A percentile compares a stretch with the other conserved stretches of the same genome.
These are phyloP conservation scores for Chesias legatella DNA, from an alignment of 2,888 invertebrate genomes.

Conservation along the genomic window DNA sequence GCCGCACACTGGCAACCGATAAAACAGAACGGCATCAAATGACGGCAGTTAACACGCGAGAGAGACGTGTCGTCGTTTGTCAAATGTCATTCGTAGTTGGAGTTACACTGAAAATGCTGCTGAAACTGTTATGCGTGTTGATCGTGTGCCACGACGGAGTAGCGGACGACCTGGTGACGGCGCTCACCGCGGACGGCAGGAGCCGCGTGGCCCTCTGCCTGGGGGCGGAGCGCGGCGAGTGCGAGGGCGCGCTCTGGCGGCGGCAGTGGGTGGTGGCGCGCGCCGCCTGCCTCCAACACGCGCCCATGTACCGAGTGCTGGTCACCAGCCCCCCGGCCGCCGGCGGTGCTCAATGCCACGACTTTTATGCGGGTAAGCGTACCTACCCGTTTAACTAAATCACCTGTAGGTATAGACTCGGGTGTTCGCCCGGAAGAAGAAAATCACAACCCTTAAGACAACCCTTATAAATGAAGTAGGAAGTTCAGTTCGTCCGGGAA, in stretches of 20 bases:
- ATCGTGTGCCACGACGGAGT: constrained; percentile 4
- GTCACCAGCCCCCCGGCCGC: constrained; percentile 9
- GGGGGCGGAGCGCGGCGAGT: constrained; percentile 22
- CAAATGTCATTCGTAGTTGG: background rate
- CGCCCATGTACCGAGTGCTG: constrained; percentile 7
- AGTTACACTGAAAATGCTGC: constrained; percentile 1
- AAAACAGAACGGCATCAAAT: no score
- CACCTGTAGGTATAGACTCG: background rate
- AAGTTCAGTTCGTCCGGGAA: no score
- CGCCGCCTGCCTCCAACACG: constrained; percentile 26
- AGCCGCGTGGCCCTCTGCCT: constrained; percentile 28
- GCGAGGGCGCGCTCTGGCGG: constrained; percentile 33
- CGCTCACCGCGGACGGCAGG: constrained; percentile 25
- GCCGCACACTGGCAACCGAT: no score
- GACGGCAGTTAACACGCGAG: no score
- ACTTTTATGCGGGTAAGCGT: constrained; percentile 13
- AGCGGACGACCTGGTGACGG: constrained; percentile 21
- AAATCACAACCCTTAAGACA: no score
- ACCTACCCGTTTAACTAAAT: background rate
- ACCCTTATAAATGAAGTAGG: no score
- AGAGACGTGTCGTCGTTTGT: background rate
- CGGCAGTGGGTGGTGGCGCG: constrained; percentile 36
- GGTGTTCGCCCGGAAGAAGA: no score
- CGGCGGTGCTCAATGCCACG: constrained; percentile 19
- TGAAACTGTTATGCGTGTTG: constrained; percentile 8